These are phyloP conservation scores for Lophotis ruficrista DNA, from an alignment of 2,113 vertebrate genomes.

Conservation along the genomic window DNA sequence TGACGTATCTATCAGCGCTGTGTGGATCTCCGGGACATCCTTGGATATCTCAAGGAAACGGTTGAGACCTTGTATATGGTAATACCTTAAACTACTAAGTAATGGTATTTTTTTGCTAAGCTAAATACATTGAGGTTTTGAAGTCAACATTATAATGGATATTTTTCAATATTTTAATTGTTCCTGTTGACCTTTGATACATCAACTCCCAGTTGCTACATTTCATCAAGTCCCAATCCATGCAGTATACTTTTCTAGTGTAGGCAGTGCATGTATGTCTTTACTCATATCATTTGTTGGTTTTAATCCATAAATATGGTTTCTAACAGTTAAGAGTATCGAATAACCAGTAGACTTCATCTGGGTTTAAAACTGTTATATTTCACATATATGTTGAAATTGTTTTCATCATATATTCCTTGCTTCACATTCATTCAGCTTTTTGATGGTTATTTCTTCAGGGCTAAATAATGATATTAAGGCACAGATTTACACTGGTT, in stretches of 20 bases:
- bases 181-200: background rate
- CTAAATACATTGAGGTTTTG: background rate
- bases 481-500: background rate
- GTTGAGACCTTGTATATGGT: background rate
- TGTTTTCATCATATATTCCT: background rate
- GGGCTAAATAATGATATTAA: background rate
- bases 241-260: background rate
- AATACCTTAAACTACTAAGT: background rate
- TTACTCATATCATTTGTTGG: background rate
- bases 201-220: background rate
- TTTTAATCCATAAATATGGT: background rate
- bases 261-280: background rate
- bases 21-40: background rate
- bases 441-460: background rate
- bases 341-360: background rate
- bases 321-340: background rate
- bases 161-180: background rate
- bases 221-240: background rate
- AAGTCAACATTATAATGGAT: background rate
- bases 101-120: background rate
- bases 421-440: background rate
- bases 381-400: background rate
- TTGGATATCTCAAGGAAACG: background rate
- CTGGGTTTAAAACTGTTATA: background rate
- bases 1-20: fast-evolving